These are phyloP conservation scores for Astatoreochromis straeleni DNA, from an alignment of 2,113 vertebrate species.

Conservation along the genomic window DNA sequence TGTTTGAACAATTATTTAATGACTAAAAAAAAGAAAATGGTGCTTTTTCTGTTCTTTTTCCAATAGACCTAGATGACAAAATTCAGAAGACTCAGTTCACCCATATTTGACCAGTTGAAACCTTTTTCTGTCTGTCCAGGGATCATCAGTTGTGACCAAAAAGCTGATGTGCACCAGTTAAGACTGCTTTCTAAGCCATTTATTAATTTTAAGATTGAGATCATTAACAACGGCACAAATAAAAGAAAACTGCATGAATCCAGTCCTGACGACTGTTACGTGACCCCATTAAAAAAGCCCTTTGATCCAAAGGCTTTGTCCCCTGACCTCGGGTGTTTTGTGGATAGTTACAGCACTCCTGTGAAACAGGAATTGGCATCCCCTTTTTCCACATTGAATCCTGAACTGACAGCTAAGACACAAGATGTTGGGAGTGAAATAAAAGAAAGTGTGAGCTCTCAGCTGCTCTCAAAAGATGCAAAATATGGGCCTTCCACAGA, in stretches of 20 bases:
- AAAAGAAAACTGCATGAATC: conserved; percentile 25
- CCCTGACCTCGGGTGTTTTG: conserved; percentile 32
- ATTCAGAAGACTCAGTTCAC: background rate
- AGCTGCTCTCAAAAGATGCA: background rate
- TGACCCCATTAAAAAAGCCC: conserved; percentile 27
- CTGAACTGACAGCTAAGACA: background rate
- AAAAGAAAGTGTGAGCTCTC: background rate
- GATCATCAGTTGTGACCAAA: background rate
- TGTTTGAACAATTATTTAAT: background rate
- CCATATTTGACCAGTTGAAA: background rate
- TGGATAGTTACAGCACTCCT: background rate
- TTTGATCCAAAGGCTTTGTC: background rate
- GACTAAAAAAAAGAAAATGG: accelerated
- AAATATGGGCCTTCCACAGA: background rate
- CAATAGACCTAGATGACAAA: conserved; percentile 4
- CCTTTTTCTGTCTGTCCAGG: conserved; percentile 12
- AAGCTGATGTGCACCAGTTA: background rate
- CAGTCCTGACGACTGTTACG: background rate
- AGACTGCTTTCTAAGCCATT: background rate
- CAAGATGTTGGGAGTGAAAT: background rate
- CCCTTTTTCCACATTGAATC: background rate
- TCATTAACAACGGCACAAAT: background rate
- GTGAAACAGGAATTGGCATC: background rate
- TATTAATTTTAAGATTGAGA: conserved; percentile 21
- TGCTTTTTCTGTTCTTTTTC: background rate